These are phyloP conservation scores for Tetrax tetrax DNA, from an alignment of 2,113 vertebrate genomes.

Conservation along the genomic window DNA sequence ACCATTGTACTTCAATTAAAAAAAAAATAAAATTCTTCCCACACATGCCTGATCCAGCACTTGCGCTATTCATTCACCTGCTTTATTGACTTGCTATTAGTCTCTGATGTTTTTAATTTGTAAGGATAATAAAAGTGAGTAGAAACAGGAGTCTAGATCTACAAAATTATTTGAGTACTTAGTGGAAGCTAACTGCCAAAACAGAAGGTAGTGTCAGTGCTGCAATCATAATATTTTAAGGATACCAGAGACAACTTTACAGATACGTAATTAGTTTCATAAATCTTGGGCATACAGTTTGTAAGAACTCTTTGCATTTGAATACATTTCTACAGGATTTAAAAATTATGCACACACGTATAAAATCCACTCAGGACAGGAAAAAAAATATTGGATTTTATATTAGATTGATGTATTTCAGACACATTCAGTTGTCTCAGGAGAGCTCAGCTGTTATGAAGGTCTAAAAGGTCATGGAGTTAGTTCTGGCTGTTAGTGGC, in stretches of 20 bases:
- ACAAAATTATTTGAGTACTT: not conserved
- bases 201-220: not conserved
- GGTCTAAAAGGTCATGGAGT: not conserved
- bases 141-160: not conserved
- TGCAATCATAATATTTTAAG: not conserved
- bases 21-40: not conserved
- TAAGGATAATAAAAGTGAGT: not conserved
- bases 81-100: not conserved
- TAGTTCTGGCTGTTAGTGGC: not conserved
- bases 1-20: not conserved
- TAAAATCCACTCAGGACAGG: not conserved
- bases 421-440: not conserved
- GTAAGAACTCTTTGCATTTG: not conserved
- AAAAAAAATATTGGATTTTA: not conserved
- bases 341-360: not conserved
- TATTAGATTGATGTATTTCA: not conserved
- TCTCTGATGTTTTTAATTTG: not conserved
- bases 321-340: not conserved
- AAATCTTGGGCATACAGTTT: not conserved
- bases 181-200: not conserved
- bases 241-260: not conserved
- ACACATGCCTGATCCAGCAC: not conserved
- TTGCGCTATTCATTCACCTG: not conserved
- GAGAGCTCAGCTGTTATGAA: not conserved
- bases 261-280: not conserved